Base-by-base conservation (phyloP, 1,140 invertebrate species). In the Tribolium castaneum region DNA sequence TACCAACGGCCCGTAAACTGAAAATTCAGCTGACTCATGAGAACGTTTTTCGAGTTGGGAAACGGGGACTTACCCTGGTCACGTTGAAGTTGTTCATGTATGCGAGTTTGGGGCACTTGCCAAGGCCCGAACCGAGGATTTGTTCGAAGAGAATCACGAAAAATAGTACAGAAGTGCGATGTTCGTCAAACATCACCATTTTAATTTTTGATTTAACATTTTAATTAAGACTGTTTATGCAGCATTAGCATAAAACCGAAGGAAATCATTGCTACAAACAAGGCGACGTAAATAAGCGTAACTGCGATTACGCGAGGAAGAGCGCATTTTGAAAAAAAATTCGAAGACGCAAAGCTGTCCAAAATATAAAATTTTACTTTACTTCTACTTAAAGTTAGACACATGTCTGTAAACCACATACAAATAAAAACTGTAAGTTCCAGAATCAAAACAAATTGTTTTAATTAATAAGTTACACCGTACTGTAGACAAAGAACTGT, bases 1-100 rank as follows among this genome's bases (percentile, higher is more conserved):
- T 90, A 93, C 92, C 92, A 93, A 59, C 90, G 89, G 16, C 92
- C 92, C 75, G 89, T 85, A 84, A 93, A 91, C 92, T 93, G 82
- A 16, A 54, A 73, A 19, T 73, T 71, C 25, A 78, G 62, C 35
- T 66, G 25, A 35, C 73, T 80, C 16, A 56, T 45, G 9, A 22
- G 25, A 25, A 25, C 10, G 22, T 30, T 25, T 51, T 70, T 30
- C 25, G 25, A 3, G 6, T 5, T 30, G 4, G 6, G 59, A 49
- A 52, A 19, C 25, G 12, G 9, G 25, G 50, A 87, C 88, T 90
- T 84, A 92, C 91, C 84, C 85, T 87, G 71, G 86, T 87, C 77
- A 91, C 87, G 81, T 92, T 89, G 80, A 91, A 92, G 85, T 91
- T 87, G 22, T 89, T 87, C 83, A 91, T 88, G 79, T 89, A 88